Evolutionary conservation across 2,113 vertebrate genomes (phyloP).

Genomic region (Epinephelus fuscoguttatus): DNA sequence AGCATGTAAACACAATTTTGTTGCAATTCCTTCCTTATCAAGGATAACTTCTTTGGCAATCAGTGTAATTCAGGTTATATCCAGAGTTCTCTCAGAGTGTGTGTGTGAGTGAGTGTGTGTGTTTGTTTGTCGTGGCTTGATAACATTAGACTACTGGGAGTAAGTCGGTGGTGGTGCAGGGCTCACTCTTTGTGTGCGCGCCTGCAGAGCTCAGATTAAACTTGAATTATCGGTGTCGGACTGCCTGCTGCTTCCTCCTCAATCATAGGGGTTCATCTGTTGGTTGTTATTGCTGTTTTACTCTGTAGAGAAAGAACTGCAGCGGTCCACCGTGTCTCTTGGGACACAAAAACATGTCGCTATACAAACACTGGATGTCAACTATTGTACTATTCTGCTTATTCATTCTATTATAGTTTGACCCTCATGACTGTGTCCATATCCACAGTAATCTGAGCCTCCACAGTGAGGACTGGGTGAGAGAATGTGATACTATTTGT

Average conservation of each 20-base stretch:
- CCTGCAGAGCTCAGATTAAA: constrained; percentile 82
- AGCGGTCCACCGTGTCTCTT: constrained; percentile 23
- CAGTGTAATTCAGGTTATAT: constrained; percentile 70
- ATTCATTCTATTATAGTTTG: constrained; percentile 26
- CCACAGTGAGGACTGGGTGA: neutral
- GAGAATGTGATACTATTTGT: constrained; percentile 15
- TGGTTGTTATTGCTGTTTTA: constrained; percentile 56
- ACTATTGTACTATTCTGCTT: constrained; percentile 5
- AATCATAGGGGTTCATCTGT: constrained; percentile 70
- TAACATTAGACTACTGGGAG: constrained; percentile 68
- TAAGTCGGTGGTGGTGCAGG: constrained; percentile 55
- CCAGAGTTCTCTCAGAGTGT: constrained; percentile 33
- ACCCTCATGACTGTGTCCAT: constrained; percentile 7
- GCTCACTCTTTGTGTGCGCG: constrained; percentile 37
- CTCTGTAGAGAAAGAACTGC: constrained; percentile 29
- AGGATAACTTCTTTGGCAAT: constrained; percentile 61
- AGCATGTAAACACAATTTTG: constrained; percentile 64
- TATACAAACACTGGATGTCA: constrained; percentile 30
- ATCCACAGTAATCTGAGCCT: constrained; percentile 23
- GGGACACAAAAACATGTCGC: constrained; percentile 23
- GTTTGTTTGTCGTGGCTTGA: constrained; percentile 62
- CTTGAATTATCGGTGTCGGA: constrained; percentile 71
- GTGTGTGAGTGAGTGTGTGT: constrained; percentile 21
- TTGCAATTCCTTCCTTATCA: constrained; percentile 63
- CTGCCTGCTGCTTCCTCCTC: constrained; percentile 61